phyloP scores from a whole-genome alignment of 2,113 vertebrate genomes.

The Indicator indicator region DNA sequence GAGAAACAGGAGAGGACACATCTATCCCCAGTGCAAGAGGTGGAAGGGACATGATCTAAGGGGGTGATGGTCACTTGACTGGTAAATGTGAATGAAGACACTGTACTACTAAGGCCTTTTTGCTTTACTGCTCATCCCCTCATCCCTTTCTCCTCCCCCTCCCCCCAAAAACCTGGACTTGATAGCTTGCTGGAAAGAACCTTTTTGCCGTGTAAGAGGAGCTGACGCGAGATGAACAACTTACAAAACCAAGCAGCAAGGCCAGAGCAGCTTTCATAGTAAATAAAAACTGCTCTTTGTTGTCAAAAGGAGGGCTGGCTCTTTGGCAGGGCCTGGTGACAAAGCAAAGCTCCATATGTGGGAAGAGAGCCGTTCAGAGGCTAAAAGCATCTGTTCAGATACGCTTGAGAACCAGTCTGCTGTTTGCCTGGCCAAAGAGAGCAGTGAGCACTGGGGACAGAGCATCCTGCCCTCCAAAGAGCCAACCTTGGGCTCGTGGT shows the following conservation, averaged over 20 bases:
- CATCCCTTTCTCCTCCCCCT: rapidly evolving
- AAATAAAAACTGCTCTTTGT: constrained; percentile 59
- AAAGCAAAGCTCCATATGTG: constrained; percentile 45
- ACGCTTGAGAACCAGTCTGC: neutral
- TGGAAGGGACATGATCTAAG: neutral
- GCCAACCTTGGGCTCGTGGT: rapidly evolving
- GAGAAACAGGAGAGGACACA: neutral
- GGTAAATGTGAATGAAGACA: neutral
- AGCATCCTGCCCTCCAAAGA: neutral
- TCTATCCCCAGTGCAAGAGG: neutral
- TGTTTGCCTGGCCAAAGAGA: neutral
- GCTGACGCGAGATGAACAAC: neutral
- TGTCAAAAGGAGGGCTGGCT: constrained; percentile 26
- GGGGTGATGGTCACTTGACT: neutral
- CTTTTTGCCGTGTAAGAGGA: neutral
- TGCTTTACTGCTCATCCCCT: neutral
- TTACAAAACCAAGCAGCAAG: neutral
- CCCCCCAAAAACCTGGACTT: neutral
- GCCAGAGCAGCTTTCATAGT: constrained; percentile 28
- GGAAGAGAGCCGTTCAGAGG: neutral
- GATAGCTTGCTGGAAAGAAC: neutral
- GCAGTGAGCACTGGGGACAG: neutral
- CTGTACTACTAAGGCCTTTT: neutral
- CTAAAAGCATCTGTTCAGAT: constrained; percentile 15
- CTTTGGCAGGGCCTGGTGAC: constrained; percentile 46